Conservation (phyloP, 2,888 invertebrate species). For the Ellobium chinense region DNA sequence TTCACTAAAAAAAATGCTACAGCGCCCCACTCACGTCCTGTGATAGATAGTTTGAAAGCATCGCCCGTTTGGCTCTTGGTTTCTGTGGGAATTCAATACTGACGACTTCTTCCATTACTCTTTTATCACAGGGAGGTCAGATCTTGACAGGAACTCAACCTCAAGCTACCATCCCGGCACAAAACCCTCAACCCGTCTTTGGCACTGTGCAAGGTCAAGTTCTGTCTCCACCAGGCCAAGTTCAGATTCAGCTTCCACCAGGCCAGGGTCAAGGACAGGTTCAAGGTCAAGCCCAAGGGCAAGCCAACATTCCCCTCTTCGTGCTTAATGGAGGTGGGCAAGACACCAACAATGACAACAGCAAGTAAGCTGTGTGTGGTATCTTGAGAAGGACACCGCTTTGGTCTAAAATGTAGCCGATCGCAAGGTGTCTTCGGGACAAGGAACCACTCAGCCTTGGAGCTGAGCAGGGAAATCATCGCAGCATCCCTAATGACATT, state of each 20-base stretch:
- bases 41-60: too few species aligned
- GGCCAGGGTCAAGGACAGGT: background rate
- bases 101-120: background rate
- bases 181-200: background rate
- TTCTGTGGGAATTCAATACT: too few species aligned
- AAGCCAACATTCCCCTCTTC: background rate
- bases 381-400: too few species aligned
- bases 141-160: background rate
- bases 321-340: background rate
- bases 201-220: background rate
- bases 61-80: too few species aligned
- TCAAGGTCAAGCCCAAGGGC: background rate
- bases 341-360: background rate
- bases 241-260: background rate
- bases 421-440: too few species aligned
- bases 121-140: background rate
- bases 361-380: background rate
- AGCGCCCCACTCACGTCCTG: too few species aligned
- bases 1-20: too few species aligned
- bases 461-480: too few species aligned
- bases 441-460: too few species aligned
- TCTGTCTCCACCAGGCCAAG: background rate
- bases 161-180: background rate
- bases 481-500: too few species aligned
- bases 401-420: too few species aligned